These are phyloP conservation scores for Aphis gossypii DNA, from an alignment of 1,140 invertebrate species.

Conservation along the genomic window DNA sequence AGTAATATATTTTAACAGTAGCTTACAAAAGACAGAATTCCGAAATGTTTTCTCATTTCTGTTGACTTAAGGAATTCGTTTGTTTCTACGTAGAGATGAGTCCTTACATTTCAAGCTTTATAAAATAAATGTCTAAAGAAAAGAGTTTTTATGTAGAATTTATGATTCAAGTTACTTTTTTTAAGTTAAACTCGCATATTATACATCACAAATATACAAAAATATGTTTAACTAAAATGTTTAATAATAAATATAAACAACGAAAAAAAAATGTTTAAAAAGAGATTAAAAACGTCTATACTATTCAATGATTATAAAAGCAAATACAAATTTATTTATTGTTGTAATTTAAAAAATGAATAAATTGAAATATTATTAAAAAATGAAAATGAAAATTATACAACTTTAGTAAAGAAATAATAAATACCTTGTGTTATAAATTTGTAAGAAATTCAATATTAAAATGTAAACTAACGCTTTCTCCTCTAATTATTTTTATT, in stretches of 20 bases:
- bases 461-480: no score
- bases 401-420: neutral
- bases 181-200: neutral
- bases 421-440: neutral
- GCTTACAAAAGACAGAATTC: slow-evolving; percentile 35
- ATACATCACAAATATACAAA: no score
- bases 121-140: slow-evolving; percentile 32
- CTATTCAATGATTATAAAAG: no score
- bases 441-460: no score
- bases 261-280: no score
- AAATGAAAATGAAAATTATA: no score
- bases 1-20: slow-evolving; percentile 41
- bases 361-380: no score
- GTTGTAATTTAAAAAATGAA: no score
- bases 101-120: neutral
- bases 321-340: neutral
- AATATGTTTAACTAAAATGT: neutral
- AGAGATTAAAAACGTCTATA: neutral
- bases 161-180: neutral
- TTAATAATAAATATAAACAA: neutral
- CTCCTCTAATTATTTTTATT: no score
- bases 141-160: neutral
- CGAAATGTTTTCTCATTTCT: slow-evolving; percentile 28
- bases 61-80: slow-evolving; percentile 39
- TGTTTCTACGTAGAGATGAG: neutral